phyloP scores from a whole-genome alignment of 2,888 invertebrate genomes.

The Meiosimyza decipiens region DNA sequence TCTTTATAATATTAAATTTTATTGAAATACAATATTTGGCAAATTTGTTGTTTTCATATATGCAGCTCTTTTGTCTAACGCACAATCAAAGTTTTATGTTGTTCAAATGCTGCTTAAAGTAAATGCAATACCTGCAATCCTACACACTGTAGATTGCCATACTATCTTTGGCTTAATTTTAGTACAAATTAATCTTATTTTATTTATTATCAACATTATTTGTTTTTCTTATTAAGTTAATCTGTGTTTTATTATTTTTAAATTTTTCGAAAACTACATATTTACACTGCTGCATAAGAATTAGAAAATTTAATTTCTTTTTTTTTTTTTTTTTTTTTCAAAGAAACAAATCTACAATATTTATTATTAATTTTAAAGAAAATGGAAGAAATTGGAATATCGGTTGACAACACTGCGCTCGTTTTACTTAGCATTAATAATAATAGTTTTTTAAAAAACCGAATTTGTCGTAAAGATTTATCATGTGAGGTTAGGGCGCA shows the following conservation, averaged over 20 bases:
- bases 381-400: slow-evolving; percentile 17
- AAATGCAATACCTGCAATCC: not conserved
- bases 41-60: slow-evolving; percentile 20
- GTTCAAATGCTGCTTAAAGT: not conserved
- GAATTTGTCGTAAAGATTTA: no score
- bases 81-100: no score
- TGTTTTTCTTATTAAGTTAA: no score
- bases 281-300: slow-evolving; percentile 13
- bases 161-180: slow-evolving; percentile 20
- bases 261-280: slow-evolving; percentile 9
- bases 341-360: not conserved
- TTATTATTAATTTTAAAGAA: not conserved
- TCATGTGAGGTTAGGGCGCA: no score
- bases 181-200: slow-evolving; percentile 3
- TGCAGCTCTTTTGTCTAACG: no score
- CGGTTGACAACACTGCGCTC: no score
- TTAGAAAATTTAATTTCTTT: not conserved
- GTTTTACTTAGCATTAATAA: no score
- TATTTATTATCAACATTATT: not conserved
- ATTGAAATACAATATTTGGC: slow-evolving; percentile 29
- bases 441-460: no score
- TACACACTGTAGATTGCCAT: not conserved
- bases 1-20: not conserved
- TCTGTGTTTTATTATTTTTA: not conserved
- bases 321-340: not conserved